Conservation (phyloP, 2,797 vertebrate species). For the Otolemur crassicaudatus region DNA sequence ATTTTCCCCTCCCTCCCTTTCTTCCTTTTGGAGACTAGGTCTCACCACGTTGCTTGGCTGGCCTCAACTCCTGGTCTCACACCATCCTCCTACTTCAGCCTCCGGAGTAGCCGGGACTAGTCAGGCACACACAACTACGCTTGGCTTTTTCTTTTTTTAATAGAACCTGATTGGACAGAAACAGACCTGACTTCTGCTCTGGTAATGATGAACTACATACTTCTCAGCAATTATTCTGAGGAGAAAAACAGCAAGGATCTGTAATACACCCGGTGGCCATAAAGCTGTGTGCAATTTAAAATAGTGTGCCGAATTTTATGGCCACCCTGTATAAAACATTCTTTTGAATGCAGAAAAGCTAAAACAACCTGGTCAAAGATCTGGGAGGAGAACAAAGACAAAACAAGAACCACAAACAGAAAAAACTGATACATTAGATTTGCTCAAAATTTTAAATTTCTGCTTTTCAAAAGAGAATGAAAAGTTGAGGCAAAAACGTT, state of each 20-base stretch:
- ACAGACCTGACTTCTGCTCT: background rate
- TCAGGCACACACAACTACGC: background rate
- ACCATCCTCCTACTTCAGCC: background rate
- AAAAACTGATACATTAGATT: background rate
- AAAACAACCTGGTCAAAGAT: background rate
- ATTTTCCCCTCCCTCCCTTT: too few species aligned
- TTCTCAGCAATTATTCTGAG: background rate
- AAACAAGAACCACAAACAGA: background rate
- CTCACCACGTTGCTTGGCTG: background rate
- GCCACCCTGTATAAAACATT: background rate
- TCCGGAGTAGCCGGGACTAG: background rate
- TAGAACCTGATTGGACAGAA: background rate
- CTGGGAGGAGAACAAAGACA: background rate
- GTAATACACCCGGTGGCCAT: background rate
- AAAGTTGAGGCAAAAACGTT: background rate
- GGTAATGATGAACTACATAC: background rate
- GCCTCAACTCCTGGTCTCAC: background rate
- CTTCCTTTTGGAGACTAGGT: background rate
- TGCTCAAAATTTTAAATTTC: conserved; percentile 19
- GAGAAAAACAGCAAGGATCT: background rate
- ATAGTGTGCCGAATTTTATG: too few species aligned
- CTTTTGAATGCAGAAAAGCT: background rate
- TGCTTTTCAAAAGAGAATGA: background rate
- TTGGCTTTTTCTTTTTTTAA: background rate
- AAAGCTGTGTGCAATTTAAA: too few species aligned